Evolutionary conservation across 2,888 invertebrate genomes (phyloP).

Genomic region (Alloplasta piceator): DNA sequence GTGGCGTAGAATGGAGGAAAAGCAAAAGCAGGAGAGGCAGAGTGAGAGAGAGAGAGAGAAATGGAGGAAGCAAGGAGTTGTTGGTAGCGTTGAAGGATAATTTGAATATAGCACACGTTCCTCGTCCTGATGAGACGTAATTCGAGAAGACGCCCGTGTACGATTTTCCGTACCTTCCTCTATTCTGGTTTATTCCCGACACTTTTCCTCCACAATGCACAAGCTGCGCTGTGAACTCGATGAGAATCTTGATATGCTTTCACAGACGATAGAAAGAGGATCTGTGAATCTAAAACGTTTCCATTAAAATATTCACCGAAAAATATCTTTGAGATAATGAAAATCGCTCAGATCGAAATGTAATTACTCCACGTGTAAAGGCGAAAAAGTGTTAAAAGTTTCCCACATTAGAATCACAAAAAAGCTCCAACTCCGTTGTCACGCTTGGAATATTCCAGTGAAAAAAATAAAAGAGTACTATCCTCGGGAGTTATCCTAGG

Average conservation of each 20-base stretch:
- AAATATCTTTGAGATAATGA: no score
- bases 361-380: no score
- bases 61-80: conserved; percentile 16
- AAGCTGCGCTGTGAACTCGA: no score
- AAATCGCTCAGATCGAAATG: no score
- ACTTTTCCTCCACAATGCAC: no score
- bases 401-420: no score
- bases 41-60: conserved; percentile 2
- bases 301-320: no score
- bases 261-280: no score
- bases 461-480: neutral
- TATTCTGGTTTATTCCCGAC: neutral
- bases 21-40: neutral
- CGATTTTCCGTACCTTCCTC: conserved; percentile 60
- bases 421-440: no score
- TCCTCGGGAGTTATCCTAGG: neutral
- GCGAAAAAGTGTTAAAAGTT: no score
- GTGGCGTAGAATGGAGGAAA: conserved; percentile 18
- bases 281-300: no score
- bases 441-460: neutral
- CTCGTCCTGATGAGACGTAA: conserved; percentile 79
- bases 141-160: conserved; percentile 73
- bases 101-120: conserved; percentile 80
- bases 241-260: no score
- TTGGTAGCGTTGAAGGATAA: conserved; percentile 71